Base-by-base conservation (phyloP, 1,140 invertebrate genomes). In the Drosophila pruinosa region DNA sequence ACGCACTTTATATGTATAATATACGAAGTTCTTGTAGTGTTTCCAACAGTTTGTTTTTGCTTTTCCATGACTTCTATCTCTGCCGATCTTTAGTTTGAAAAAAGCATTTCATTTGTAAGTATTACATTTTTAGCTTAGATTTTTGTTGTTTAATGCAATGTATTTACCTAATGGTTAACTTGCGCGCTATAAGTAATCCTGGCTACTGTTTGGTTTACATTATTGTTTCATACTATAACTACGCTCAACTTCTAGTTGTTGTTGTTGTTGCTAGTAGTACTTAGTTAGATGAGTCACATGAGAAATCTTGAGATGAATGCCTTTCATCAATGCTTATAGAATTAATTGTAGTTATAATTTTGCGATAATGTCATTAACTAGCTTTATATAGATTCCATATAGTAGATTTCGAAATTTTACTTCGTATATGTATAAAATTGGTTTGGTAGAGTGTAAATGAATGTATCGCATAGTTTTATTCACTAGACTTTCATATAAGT, bases 361-460 rank as follows among this genome's bases (percentile, higher is more conserved):
- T 78, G 74, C 69, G 64, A 59, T 63, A 69, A 58, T 69, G 78
- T 65, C 41, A 38, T 73, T 57, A 59, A 31, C 17, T 57, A 68
- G 61, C 68, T 83, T 71, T 22, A 53, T 38, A 50, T 58, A 57
- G 43, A 24, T 50, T 56, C 56, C 73, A 65, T 58, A 73, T 59
- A 67, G 78, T 78, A 71, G 75, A 59, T 45, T 72, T 63, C 54
- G 47, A 75, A 45, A 63, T 36, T 72, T 67, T 48, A 64, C 41
- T 72, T 69, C 39, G 28, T 69, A 57, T 63, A 62, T 62, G 65
- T 83, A 86, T 77, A 86, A 81, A 86, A 86, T 71, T 78, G 47
- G 17, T 79, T 73, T 50, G 59, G 69, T 85, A 83, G 75, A 83
- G 80, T 83, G 79, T 82, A 82, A 83, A 83, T 83, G 79, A 83